These are phyloP conservation scores for Cheilinus undulatus DNA, from an alignment of 2,113 vertebrate species.

Conservation along the genomic window DNA sequence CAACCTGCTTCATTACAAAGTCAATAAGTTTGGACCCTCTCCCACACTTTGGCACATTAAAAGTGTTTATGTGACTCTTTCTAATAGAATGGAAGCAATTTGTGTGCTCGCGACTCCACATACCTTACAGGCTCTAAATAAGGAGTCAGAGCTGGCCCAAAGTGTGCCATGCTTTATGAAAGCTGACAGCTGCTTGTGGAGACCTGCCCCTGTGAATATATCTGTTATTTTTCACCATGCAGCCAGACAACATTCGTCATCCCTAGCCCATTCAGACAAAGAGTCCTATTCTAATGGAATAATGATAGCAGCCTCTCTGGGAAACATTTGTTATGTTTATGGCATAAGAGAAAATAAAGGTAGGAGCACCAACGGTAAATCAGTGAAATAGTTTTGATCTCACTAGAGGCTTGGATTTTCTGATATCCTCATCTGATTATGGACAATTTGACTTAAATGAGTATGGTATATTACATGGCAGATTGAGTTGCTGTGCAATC, in stretches of 20 bases:
- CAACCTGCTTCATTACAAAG: conserved; percentile 6
- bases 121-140: conserved; percentile 12
- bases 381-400: neutral
- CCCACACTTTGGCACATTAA: conserved; percentile 18
- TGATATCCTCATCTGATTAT: too few relatives aligned
- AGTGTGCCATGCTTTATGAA: conserved; percentile 55
- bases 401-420: neutral
- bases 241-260: conserved; percentile 45
- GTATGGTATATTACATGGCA: too few relatives aligned
- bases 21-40: neutral
- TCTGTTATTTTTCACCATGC: conserved; percentile 52
- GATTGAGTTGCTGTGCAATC: too few relatives aligned
- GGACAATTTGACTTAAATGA: too few relatives aligned
- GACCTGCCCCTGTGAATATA: conserved; percentile 36
- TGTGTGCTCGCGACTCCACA: conserved; percentile 23
- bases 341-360: neutral
- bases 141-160: conserved; percentile 30
- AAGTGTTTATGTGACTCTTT: conserved; percentile 35
- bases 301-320: conserved; percentile 10
- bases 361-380: neutral
- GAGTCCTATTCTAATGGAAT: conserved; percentile 47
- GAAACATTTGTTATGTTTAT: conserved; percentile 36
- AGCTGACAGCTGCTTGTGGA: conserved; percentile 57
- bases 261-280: conserved; percentile 18
- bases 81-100: conserved; percentile 40